phyloP scores from a whole-genome alignment of 2,797 vertebrate species.

The Acanthurus leucopareius region DNA sequence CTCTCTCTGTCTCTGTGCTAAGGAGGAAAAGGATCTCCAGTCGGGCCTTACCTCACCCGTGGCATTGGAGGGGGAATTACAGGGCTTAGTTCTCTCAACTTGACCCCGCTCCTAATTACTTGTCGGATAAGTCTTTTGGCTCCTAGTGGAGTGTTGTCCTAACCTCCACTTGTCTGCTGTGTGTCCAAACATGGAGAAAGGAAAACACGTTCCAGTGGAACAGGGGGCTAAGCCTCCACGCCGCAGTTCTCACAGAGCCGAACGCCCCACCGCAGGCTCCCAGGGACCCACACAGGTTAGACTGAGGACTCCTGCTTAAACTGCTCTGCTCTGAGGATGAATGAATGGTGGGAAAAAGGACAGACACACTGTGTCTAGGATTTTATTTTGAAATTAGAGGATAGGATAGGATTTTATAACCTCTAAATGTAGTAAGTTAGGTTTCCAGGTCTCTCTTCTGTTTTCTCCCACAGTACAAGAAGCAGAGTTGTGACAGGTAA shows the following conservation, averaged over 20 bases:
- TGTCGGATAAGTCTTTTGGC: slow-evolving; percentile 85
- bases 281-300: slow-evolving; percentile 63
- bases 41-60: slow-evolving; percentile 73
- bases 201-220: slow-evolving; percentile 81
- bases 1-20: slow-evolving; percentile 16
- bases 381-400: not conserved
- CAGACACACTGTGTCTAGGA: not conserved
- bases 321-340: slow-evolving; percentile 20
- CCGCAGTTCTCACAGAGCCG: slow-evolving; percentile 75
- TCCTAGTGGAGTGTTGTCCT: slow-evolving; percentile 84
- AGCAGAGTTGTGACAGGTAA: slow-evolving; percentile 17
- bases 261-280: slow-evolving; percentile 61
- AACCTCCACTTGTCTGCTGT: slow-evolving; percentile 86
- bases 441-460: not conserved
- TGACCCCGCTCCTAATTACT: slow-evolving; percentile 87
- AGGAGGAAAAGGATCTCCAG: slow-evolving; percentile 59
- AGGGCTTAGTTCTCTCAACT: slow-evolving; percentile 85
- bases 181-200: slow-evolving; percentile 84
- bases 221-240: slow-evolving; percentile 75
- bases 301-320: slow-evolving; percentile 25
- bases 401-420: not conserved
- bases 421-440: slow-evolving; percentile 3
- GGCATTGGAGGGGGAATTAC: slow-evolving; percentile 80
- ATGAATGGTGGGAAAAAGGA: slow-evolving; percentile 9
- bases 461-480: not conserved